These are phyloP conservation scores for Margaritifera margaritifera DNA, from an alignment of 2,888 invertebrate species.

Conservation along the genomic window DNA sequence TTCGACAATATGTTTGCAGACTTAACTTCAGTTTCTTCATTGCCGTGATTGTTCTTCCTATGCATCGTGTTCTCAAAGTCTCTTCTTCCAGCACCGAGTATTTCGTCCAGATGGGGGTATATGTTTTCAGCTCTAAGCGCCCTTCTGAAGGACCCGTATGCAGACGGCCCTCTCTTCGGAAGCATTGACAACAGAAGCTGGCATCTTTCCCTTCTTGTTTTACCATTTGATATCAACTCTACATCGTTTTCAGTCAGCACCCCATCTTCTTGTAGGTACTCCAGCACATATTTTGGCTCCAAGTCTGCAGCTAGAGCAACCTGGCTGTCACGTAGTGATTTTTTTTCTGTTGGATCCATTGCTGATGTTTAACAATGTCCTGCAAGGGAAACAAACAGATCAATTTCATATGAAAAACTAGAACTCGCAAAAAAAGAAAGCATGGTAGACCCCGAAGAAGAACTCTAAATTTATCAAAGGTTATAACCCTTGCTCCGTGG, in stretches of 20 bases:
- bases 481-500: too few species aligned
- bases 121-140: slow-evolving; percentile 16
- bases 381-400: too few species aligned
- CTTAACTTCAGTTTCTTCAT: slow-evolving; percentile 10
- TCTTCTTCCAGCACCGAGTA: background rate
- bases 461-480: too few species aligned
- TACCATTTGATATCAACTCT: slow-evolving; percentile 26
- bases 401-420: too few species aligned
- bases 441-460: too few species aligned
- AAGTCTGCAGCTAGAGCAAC: slow-evolving; percentile 30
- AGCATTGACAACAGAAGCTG: slow-evolving; percentile 30
- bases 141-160: slow-evolving; percentile 37
- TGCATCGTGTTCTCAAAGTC: background rate
- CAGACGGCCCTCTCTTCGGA: slow-evolving; percentile 34
- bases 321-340: slow-evolving; percentile 18
- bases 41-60: background rate
- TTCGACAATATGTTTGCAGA: slow-evolving; percentile 11
- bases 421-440: too few species aligned
- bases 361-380: too few species aligned
- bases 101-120: slow-evolving; percentile 19
- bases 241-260: slow-evolving; percentile 42
- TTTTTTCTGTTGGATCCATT: slow-evolving; percentile 27
- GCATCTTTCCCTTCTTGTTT: slow-evolving; percentile 31
- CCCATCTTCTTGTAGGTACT: slow-evolving; percentile 32
- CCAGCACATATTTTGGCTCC: slow-evolving; percentile 34